phyloP scores from a whole-genome alignment of 1,140 invertebrate species.

The Polyergus mexicanus region DNA sequence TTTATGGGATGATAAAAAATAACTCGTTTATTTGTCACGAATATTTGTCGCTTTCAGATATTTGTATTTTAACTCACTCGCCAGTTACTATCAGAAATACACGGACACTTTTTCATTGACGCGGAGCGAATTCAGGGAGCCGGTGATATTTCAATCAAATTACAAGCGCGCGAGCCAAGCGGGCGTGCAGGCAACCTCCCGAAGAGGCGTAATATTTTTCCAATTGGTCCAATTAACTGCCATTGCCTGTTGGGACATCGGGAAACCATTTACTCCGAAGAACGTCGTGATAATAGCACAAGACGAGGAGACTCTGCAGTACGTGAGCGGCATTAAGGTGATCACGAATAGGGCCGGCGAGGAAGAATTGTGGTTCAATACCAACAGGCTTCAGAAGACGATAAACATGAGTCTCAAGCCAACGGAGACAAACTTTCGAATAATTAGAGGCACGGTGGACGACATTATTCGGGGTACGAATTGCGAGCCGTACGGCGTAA shows the following conservation, averaged over 20 bases:
- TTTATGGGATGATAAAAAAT: not conserved
- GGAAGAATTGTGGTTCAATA: conserved; percentile 85
- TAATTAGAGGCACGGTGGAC: conserved; percentile 82
- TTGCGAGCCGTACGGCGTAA: conserved; percentile 77
- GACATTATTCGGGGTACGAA: conserved; percentile 83
- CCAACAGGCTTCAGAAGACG: conserved; percentile 84
- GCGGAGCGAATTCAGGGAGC: conserved; percentile 78
- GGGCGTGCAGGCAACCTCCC: conserved; percentile 84
- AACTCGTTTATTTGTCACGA: conserved; percentile 10
- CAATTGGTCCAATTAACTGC: conserved; percentile 90
- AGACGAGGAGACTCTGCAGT: conserved; percentile 88
- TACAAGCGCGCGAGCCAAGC: conserved; percentile 83
- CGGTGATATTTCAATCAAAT: conserved; percentile 82
- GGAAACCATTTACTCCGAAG: conserved; percentile 87
- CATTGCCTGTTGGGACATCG: conserved; percentile 91
- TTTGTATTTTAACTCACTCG: conserved; percentile 86
- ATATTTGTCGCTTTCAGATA: conserved; percentile 80
- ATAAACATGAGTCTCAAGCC: conserved; percentile 83
- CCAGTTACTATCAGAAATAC: conserved; percentile 84
- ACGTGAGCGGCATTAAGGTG: conserved; percentile 88
- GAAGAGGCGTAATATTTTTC: conserved; percentile 89
- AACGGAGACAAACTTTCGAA: conserved; percentile 82
- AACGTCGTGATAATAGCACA: conserved; percentile 88
- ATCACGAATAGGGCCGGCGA: conserved; percentile 78
- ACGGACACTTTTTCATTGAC: conserved; percentile 80